Conservation (phyloP, 53 echinoderm and acorn worm genomes). For the Holothuria scabra region DNA sequence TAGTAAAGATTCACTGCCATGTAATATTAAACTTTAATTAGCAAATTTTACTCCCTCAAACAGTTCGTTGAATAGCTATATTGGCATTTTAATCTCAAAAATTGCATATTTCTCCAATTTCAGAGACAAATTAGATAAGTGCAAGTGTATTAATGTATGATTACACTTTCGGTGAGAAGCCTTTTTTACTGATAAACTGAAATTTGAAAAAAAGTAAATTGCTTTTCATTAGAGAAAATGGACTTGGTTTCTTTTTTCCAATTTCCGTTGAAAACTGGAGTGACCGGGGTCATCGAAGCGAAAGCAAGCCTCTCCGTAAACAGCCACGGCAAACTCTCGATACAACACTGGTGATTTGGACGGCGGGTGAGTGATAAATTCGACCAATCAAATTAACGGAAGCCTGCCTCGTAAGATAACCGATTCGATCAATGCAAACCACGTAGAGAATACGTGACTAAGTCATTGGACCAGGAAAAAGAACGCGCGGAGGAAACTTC, state of each 20-base stretch:
- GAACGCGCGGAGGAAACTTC: conserved; percentile 33
- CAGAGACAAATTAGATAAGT: conserved; percentile 34
- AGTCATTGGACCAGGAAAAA: conserved; percentile 49
- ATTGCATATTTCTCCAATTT: conserved; percentile 37
- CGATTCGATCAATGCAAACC: conserved; percentile 34
- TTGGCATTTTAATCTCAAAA: conserved; percentile 45
- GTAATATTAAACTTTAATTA: conserved; percentile 19
- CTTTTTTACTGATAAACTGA: conserved; percentile 6
- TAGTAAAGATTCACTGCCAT: no score
- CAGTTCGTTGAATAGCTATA: conserved; percentile 20
- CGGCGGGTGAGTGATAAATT: conserved; percentile 8
- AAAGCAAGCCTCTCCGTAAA: conserved; percentile 26
- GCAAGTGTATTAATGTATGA: conserved; percentile 32
- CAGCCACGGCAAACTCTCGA: conserved; percentile 20
- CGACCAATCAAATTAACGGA: conserved; percentile 45
- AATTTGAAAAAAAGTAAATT: conserved; percentile 19
- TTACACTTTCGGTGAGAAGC: conserved; percentile 31
- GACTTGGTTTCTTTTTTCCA: no score
- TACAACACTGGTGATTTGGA: conserved; percentile 16
- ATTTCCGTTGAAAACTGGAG: conserved; percentile 17
- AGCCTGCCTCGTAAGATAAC: conserved; percentile 22
- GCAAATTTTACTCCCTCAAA: conserved; percentile 23
- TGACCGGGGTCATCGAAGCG: conserved; percentile 49
- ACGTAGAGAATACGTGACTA: conserved; percentile 30
- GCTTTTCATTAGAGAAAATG: conserved; percentile 28